A percentile compares a stretch with the other conserved stretches of the same genome.
Conservation (phyloP, 2,888 invertebrate genomes). For the Sinopyrophorus schimmeli region DNA sequence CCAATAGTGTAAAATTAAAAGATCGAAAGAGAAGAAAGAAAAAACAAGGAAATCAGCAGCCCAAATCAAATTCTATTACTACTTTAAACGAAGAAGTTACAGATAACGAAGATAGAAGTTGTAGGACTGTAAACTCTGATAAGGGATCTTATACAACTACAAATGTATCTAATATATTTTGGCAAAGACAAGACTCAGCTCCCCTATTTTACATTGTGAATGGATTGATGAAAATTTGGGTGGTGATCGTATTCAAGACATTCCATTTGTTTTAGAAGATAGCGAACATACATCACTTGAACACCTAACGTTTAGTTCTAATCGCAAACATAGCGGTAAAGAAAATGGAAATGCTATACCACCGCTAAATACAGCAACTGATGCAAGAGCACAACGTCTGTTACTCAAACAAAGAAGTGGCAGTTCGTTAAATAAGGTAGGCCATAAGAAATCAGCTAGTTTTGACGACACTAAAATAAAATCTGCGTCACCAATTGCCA, state of each 20-base stretch:
- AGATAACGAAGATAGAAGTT: constrained; percentile 19
- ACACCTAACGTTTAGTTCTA: no score
- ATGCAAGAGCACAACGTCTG: constrained; percentile 49
- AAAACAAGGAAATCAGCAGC: constrained; percentile 30
- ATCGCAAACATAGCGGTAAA: background rate
- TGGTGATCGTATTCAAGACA: constrained; percentile 41
- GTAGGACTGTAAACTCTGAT: constrained; percentile 25
- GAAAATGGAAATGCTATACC: constrained; percentile 29
- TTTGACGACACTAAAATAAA: constrained; percentile 42
- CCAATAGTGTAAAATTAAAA: constrained; percentile 42
- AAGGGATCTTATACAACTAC: constrained; percentile 29
- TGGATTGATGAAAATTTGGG: constrained; percentile 39
- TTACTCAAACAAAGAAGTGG: constrained; percentile 9
- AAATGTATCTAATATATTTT: constrained; percentile 28
- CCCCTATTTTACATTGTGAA: constrained; percentile 30
- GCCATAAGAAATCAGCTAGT: constrained; percentile 47
- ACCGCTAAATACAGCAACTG: constrained; percentile 53
- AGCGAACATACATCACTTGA: constrained; percentile 50
- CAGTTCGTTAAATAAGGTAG: constrained; percentile 29
- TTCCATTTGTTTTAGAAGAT: constrained; percentile 52
- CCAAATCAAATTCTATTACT: constrained; percentile 42
- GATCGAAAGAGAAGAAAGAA: constrained; percentile 40
- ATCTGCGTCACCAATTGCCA: constrained; percentile 35
- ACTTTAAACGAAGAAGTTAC: constrained; percentile 39
- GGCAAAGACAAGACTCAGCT: constrained; percentile 37